These are phyloP conservation scores for Ficedula albicollis DNA, from an alignment of 2,797 vertebrate species.

Conservation along the genomic window DNA sequence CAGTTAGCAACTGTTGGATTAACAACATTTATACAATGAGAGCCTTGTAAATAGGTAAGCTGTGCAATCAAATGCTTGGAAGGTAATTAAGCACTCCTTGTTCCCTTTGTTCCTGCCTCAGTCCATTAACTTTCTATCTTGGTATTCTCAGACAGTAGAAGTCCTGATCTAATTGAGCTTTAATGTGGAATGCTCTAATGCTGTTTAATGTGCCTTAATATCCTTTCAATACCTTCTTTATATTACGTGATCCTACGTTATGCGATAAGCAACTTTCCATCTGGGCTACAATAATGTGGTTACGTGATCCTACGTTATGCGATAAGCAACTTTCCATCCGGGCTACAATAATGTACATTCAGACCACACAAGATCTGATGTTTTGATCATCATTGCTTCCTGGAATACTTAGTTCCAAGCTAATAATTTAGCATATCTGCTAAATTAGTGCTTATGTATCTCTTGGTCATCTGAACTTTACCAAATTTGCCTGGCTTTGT, in stretches of 20 bases:
- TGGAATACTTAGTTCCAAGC: background rate
- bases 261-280: slow-evolving; percentile 13
- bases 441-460: background rate
- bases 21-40: background rate
- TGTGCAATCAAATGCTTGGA: slow-evolving; percentile 10
- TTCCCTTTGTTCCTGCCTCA: slow-evolving; percentile 65
- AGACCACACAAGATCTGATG: background rate
- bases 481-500: background rate
- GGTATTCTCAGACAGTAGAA: slow-evolving; percentile 58
- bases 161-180: slow-evolving; percentile 79
- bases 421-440: slow-evolving; percentile 34
- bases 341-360: background rate
- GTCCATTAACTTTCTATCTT: slow-evolving; percentile 55
- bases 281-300: background rate
- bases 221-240: slow-evolving; percentile 40
- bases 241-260: background rate
- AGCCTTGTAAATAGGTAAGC: background rate
- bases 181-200: slow-evolving; percentile 76
- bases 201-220: slow-evolving; percentile 73
- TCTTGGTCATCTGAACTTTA: background rate
- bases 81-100: slow-evolving; percentile 54
- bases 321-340: slow-evolving; percentile 12
- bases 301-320: background rate
- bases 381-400: slow-evolving; percentile 47
- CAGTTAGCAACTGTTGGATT: background rate